Evolutionary conservation across 2,888 invertebrate species (phyloP), one percentile per base, ranked within the genome.

Genomic region (Listrodromus nycthemerus): DNA sequence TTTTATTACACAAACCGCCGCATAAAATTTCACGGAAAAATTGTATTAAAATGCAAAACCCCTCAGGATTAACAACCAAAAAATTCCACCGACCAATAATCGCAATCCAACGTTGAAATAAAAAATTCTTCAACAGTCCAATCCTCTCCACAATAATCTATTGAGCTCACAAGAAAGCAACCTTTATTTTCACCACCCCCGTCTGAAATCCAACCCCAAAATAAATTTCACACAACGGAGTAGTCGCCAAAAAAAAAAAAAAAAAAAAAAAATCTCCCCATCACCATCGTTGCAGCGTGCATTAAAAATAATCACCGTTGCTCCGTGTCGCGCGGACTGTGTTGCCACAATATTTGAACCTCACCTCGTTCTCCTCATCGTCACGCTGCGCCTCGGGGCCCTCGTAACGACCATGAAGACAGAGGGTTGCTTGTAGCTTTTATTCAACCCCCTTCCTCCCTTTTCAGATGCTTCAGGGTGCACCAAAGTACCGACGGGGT

Each of bases 311-410:
- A 65, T 52, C 50, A 75, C 50, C 27, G 21, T 2, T 10, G 33
- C 63, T 45, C 16, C 74, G 37, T 65, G 33, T 33, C 33, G 52
- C 50, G 33, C 65, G 21, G 48, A 37, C 65, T 37, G 8, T 65
- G 65, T 75, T 75, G 75, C 65, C 65, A 75, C 52, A 75, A 75
- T 75, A 75, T 75, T 75, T 65, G 65, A 75, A 65, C 65, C 65
- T 75, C 21, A 63, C 48, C 48, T 50, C 75, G n/a, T 65, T 21
- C 50, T 63, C 61, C 50, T 65, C 52, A 52, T 75, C 65, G 75
- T 65, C 65, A 75, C 75, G 75, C 33, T 65, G 50, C 37, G 48
- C 50, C 65, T 52, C 52, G 63, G 50, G 50, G 19, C n/a, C n/a
- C n/a, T 19, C 63, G 37, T 50, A 65, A 75, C 75, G 75, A 75